Evolutionary conservation across 2,797 vertebrate genomes (phyloP).

Genomic region (Acestrorhynchus altus): DNA sequence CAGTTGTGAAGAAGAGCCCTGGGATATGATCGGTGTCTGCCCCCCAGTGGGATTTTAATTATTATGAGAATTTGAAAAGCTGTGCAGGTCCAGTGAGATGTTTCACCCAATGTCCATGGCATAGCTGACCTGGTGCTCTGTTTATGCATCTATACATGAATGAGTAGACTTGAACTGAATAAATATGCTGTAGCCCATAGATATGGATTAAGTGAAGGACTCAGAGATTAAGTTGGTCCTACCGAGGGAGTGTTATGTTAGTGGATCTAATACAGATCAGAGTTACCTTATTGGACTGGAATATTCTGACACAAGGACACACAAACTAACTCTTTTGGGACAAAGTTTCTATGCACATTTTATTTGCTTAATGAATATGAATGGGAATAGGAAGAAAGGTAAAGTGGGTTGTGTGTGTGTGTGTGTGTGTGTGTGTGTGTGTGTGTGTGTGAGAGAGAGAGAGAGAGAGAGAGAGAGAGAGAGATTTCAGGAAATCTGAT

Average conservation of each 20-base stretch:
- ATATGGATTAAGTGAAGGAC: conserved; percentile 10
- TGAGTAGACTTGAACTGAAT: conserved; percentile 6
- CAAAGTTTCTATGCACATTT: conserved; percentile 8
- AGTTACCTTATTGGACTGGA: background rate
- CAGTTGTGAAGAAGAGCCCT: conserved; percentile 64
- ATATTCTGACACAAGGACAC: conserved; percentile 5
- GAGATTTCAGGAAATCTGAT: conserved; percentile 49
- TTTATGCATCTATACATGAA: background rate
- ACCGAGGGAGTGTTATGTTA: background rate
- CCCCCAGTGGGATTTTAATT: conserved; percentile 61
- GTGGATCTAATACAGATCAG: background rate
- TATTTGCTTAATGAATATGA: conserved; percentile 16
- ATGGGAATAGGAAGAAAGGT: background rate
- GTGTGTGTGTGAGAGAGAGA: background rate
- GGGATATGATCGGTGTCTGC: conserved; percentile 48
- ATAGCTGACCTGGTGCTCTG: background rate
- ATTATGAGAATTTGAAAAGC: conserved; percentile 43
- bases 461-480: background rate
- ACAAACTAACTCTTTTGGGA: background rate
- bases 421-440: conserved; percentile 18
- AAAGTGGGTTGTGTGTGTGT: conserved; percentile 1
- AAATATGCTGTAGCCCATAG: background rate
- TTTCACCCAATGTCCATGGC: conserved; percentile 5
- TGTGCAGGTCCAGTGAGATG: conserved; percentile 30
- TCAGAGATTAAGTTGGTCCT: conserved; percentile 15